A percentile compares a stretch with the other conserved stretches of the same genome.
phyloP scores from a whole-genome alignment of 1,140 invertebrate species.

The Panagrolaimus sp. region DNA sequence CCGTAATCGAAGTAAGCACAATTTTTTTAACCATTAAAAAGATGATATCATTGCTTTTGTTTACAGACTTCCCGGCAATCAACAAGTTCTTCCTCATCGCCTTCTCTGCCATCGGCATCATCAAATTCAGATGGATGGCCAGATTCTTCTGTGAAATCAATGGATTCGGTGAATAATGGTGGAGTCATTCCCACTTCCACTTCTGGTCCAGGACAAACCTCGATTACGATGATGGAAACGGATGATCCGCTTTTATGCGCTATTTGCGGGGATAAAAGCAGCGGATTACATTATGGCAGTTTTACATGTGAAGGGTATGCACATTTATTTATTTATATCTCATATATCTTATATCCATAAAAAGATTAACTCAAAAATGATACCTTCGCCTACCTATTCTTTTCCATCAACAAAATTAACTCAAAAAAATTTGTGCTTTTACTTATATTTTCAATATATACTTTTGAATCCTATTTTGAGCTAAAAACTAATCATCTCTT shows the following conservation, averaged over 20 bases:
- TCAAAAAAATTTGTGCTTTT: no score
- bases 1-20: neutral
- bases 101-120: neutral
- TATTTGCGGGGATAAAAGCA: conserved; percentile 94
- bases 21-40: neutral
- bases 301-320: conserved; percentile 88
- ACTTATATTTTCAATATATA: no score
- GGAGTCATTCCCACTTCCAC: neutral
- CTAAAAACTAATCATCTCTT: no score
- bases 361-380: no score
- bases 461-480: no score
- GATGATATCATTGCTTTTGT: neutral
- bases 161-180: no score
- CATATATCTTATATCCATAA: neutral
- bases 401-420: no score
- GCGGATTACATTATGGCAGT: conserved; percentile 92
- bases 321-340: neutral
- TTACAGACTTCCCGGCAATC: neutral
- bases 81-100: neutral
- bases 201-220: neutral
- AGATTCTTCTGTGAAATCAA: no score
- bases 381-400: no score
- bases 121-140: no score
- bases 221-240: neutral
- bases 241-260: conserved; percentile 81